A percentile compares a stretch with the other conserved stretches of the same genome.
Conservation (phyloP, 92 coral and sea anemone genomes). For the Umimayanthus kanabou region DNA sequence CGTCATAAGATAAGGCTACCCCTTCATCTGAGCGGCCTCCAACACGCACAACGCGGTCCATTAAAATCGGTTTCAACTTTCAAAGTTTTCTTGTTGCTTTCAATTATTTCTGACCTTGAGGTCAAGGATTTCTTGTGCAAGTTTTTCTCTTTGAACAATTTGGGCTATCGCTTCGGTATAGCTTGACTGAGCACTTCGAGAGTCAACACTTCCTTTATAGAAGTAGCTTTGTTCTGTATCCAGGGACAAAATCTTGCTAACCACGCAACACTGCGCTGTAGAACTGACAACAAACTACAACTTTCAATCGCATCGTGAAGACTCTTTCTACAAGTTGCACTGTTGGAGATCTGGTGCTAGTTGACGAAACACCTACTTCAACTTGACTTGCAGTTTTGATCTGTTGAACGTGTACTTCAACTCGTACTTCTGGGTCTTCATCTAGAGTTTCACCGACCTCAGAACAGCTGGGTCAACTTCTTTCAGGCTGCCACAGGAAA, state of each 20-base stretch:
- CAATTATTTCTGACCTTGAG: conserved; percentile 28
- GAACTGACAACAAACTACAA: conserved; percentile 48
- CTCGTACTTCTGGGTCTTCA: no score
- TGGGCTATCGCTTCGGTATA: conserved; percentile 2
- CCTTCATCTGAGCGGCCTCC: conserved; percentile 55
- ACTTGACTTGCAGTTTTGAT: no score
- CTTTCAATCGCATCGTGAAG: conserved; percentile 25
- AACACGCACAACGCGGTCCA: conserved; percentile 54
- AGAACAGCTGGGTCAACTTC: no score
- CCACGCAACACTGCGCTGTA: conserved; percentile 65
- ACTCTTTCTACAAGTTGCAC: neutral
- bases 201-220: neutral
- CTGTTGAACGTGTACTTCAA: no score
- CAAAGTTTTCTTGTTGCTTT: conserved; percentile 29
- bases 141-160: conserved; percentile 15
- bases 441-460: no score
- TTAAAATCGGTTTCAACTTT: conserved; percentile 35
- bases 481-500: no score
- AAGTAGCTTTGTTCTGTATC: conserved; percentile 42
- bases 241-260: conserved; percentile 56
- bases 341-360: no score
- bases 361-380: no score
- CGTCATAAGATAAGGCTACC: conserved; percentile 36
- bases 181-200: neutral
- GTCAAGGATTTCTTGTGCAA: conserved; percentile 27